Percentiles rank a stretch among this genome's conserved stretches.
These are phyloP conservation scores for Mandrillus leucophaeus DNA, from an alignment of 2,113 vertebrate species.

Conservation along the genomic window DNA sequence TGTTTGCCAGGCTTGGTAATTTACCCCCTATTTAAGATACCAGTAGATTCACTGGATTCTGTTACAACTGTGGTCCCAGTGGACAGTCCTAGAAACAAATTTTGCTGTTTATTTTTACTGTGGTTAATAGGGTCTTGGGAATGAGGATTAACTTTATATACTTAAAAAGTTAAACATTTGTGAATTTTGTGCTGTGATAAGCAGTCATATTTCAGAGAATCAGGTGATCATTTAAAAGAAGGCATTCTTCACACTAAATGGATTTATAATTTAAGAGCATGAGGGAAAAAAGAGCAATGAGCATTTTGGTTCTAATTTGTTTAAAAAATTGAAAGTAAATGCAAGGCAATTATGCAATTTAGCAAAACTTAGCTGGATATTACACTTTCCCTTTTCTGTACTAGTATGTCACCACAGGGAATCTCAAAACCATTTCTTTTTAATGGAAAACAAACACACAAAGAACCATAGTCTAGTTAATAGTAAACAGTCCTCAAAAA, in stretches of 20 bases:
- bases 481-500: background rate
- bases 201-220: background rate
- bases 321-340: background rate
- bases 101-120: background rate
- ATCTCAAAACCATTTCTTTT: background rate
- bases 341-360: background rate
- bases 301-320: background rate
- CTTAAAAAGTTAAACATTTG: conserved; percentile 9
- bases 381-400: background rate
- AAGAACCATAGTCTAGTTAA: background rate
- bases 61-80: background rate
- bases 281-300: background rate
- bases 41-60: background rate
- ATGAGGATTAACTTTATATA: background rate
- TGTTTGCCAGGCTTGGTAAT: background rate
- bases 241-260: background rate
- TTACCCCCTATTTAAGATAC: background rate
- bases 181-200: background rate
- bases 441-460: background rate
- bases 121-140: background rate
- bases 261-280: background rate
- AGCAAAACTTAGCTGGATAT: background rate
- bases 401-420: background rate
- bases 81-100: background rate
- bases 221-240: conserved; percentile 4